Evolutionary conservation across 1,140 invertebrate genomes (phyloP).

Genomic region (Adelges cooleyi): DNA sequence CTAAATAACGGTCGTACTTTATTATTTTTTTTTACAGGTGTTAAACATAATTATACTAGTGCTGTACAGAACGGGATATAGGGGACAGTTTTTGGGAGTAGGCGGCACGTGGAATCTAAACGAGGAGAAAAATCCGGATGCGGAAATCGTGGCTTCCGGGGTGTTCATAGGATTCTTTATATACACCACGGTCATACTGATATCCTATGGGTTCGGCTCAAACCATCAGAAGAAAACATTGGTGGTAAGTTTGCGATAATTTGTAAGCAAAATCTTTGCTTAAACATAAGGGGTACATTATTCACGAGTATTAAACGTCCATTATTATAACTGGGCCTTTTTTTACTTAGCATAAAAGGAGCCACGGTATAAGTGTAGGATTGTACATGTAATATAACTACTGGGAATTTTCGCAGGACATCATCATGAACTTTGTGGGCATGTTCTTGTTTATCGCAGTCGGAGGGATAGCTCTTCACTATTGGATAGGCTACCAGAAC

Average conservation of each 20-base stretch:
- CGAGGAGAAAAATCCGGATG: constrained; percentile 71
- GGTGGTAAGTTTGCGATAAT: constrained; percentile 44
- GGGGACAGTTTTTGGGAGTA: constrained; percentile 66
- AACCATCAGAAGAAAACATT: constrained; percentile 56
- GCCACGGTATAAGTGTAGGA: not conserved
- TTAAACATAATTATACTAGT: constrained; percentile 67
- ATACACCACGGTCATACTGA: constrained; percentile 34
- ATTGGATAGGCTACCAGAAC: constrained; percentile 69
- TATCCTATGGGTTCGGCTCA: constrained; percentile 51
- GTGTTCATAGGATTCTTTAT: constrained; percentile 75
- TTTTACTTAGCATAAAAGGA: not conserved
- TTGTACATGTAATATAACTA: not conserved
- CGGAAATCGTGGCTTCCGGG: constrained; percentile 71
- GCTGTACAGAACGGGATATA: constrained; percentile 67
- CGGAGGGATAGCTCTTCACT: constrained; percentile 69
- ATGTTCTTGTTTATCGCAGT: constrained; percentile 70
- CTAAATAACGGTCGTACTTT: not conserved
- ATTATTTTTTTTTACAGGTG: constrained; percentile 50
- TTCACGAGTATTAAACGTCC: not conserved
- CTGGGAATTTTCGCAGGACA: constrained; percentile 48
- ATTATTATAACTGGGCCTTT: not conserved
- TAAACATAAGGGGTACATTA: not conserved
- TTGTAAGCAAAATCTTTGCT: too few relatives aligned
- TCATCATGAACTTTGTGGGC: constrained; percentile 75
- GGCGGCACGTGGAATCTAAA: constrained; percentile 80